Percentiles rank a stretch among this genome's conserved stretches.
These are phyloP conservation scores for Glaucopsyche alexis DNA, from an alignment of 2,888 invertebrate species.

Conservation along the genomic window DNA sequence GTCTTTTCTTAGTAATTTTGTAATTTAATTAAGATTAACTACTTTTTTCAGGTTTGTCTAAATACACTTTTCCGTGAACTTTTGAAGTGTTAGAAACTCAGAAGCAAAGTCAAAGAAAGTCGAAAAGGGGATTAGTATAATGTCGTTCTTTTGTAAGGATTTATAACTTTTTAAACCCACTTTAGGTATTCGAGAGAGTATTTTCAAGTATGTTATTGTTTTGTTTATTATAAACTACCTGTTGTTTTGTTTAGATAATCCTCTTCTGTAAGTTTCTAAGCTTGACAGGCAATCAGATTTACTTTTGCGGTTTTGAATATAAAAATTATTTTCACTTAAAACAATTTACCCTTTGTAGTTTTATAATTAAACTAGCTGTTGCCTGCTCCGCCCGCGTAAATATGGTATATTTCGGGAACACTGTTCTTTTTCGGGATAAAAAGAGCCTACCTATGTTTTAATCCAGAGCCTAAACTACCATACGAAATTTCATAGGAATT, in stretches of 20 bases:
- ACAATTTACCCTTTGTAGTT: too few relatives aligned
- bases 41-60: neutral
- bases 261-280: neutral
- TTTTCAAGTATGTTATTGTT: neutral
- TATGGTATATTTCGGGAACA: too few relatives aligned
- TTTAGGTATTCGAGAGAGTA: neutral
- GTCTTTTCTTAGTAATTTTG: neutral
- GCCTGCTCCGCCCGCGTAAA: too few relatives aligned
- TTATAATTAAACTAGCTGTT: too few relatives aligned
- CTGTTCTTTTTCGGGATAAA: too few relatives aligned
- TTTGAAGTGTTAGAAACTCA: slow-evolving; percentile 41
- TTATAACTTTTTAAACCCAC: neutral
- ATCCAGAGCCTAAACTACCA: too few relatives aligned
- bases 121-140: slow-evolving; percentile 65
- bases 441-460: too few relatives aligned
- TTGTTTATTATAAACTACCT: slow-evolving; percentile 19
- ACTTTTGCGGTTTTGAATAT: neutral
- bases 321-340: neutral
- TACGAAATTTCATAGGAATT: too few relatives aligned
- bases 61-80: neutral
- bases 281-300: neutral
- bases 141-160: slow-evolving; percentile 59
- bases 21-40: neutral
- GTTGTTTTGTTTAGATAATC: slow-evolving; percentile 7
- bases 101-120: slow-evolving; percentile 51